Base-by-base conservation (phyloP, 1,140 invertebrate genomes). In the Drosophila ercepeae region DNA sequence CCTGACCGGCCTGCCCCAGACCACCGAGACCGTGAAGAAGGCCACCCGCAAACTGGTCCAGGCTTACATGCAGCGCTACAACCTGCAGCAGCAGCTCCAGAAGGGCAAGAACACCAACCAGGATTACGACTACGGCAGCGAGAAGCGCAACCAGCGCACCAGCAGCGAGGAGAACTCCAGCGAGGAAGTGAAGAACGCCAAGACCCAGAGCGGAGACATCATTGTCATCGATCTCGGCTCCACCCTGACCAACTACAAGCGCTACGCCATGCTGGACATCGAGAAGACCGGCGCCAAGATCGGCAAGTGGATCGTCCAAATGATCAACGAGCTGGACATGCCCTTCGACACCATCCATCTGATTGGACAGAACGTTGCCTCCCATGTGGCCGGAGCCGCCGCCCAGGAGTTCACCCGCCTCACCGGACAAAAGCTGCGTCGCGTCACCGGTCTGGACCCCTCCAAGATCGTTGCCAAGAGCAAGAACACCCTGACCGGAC, bases 381-480 rank as follows among this genome's bases (percentile, higher is more conserved):
- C 36, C 13, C 36, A 39, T 39, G 36, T 39, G 4, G 13, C 89
- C 46, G 64, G 68, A 41, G 48, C 75, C 36, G 89, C 65, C 39
- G 92, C 93, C 4, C 93, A 94, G 41, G 92, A 94, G 93, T 91
- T 95, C 71, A 95, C 96, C 29, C 83, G 91, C 54, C 65, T 91
- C n/a, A 91, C 90, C 0, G 91, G 92, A 34, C 83, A 91, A 64
- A 88, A 83, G 65, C 75, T 94, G 45, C 92, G 92, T 4, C 91
- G 94, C 58, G 94, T 96, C 29, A 94, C 94, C 11, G 95, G 93
- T 4, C 84, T 96, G 75, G 95, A 96, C 91, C 95, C 95, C 23
- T 94, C 95, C 1, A 93, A 93, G 18, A 94, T 95, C 1, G 92
- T 93, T 39, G 96, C 95, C 76, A 93, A 92, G 48, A 82, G 92